Conservation (phyloP, 2,797 vertebrate genomes). For the Diplodus sargus region DNA sequence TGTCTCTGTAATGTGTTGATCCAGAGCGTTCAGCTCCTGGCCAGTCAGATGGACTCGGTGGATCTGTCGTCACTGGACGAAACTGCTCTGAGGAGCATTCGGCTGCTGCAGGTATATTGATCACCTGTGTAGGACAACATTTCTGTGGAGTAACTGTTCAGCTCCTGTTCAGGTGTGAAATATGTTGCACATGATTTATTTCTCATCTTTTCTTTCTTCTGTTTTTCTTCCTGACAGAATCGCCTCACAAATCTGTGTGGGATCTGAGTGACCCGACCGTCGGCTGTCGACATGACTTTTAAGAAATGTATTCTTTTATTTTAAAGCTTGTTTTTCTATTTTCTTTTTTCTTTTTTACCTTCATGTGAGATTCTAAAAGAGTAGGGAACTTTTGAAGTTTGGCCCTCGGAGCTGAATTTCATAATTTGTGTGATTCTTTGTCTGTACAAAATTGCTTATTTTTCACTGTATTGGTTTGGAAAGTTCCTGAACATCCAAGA, state of each 20-base stretch:
- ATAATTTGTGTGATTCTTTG: too few relatives aligned
- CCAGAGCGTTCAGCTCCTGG: conserved; percentile 85
- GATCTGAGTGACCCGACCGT: conserved; percentile 56
- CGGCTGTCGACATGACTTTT: conserved; percentile 8
- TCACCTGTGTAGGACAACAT: background rate
- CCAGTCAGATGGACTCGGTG: conserved; percentile 85
- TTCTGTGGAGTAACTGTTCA: background rate
- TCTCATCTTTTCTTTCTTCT: background rate
- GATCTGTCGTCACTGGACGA: conserved; percentile 84
- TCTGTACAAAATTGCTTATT: too few relatives aligned
- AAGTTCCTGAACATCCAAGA: too few relatives aligned
- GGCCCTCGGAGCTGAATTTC: too few relatives aligned
- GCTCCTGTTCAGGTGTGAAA: background rate
- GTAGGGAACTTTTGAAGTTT: too few relatives aligned
- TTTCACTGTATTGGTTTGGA: too few relatives aligned
- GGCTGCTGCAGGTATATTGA: conserved; percentile 78
- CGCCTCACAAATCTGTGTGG: conserved; percentile 81
- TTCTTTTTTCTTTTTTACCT: background rate
- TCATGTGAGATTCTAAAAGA: background rate
- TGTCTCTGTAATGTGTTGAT: conserved; percentile 13
- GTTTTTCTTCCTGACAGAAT: conserved; percentile 66
- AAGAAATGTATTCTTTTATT: conserved; percentile 16
- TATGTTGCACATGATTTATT: background rate
- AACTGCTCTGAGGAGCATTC: conserved; percentile 77
- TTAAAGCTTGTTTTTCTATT: background rate